Base-by-base conservation (phyloP, 2,113 vertebrate genomes). In the Cettia cetti region DNA sequence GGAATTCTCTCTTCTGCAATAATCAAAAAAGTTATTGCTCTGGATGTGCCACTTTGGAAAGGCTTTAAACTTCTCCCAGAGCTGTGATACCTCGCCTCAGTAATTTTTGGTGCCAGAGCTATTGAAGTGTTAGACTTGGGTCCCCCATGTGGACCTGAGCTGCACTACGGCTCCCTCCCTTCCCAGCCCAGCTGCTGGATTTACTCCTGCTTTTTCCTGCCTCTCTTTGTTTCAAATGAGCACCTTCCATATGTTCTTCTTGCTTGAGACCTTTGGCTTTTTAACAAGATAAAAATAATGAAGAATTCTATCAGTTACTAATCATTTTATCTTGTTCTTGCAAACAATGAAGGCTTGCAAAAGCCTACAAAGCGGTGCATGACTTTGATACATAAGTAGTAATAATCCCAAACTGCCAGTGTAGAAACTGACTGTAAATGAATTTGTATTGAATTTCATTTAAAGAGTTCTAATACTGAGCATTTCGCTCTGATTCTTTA, bases 141-240 rank as follows among this genome's bases (percentile, higher is more conserved):
- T 96, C 94, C 94, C 89, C 92, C 92, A 17, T 86, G 94, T 93
- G 89, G 96, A 82, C 53, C 60, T 60, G 71, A 85, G 92, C 88
- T 92, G 94, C 86, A 96, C 72, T 94, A 83, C 90, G 6, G 23
- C 88, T 95, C 59, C 37, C 12, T 56, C 49, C 70, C 37, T 60
- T 45, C 44, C 72, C 85, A n/a, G 28, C 26, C 3, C 0, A 28
- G 3, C 61, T 82, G 21, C 72, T 80, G 10, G n/a, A 1, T 11
- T 88, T 45, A 14, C 9, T 63, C 11, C n/a, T 45, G 23, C 13
- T 35, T 45, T 53, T 68, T 26, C 20, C 40, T 33, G 13, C 21
- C 31, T 59, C 22, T 28, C 15, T 59, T 76, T 13, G 5, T 79
- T 91, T 72, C 65, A 37, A 54, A 52, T 30, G 19, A 61, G 17